Base-by-base conservation (phyloP, 2,888 invertebrate species). In the Meganola albula region DNA sequence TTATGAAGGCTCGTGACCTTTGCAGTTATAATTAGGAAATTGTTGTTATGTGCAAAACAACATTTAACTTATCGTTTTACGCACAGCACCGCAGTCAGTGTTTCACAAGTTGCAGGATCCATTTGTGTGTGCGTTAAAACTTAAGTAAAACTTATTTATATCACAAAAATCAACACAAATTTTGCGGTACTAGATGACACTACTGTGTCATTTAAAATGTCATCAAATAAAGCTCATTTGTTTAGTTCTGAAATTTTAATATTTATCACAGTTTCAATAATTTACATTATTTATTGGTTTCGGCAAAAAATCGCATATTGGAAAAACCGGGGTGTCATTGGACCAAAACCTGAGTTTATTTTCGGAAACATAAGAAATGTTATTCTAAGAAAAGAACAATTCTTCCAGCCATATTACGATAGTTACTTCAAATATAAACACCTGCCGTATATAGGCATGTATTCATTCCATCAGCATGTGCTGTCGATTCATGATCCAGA, bases 321-420 rank as follows among this genome's bases (percentile, higher is more conserved):
- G 92, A 68, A 82, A 20, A 80, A 77, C 28, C 80, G 74, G 51
- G 88, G 88, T 6, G 87, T 92, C 4, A 70, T 74, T 0, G 87
- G 87, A 16, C 85, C 89, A 0, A 63, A 76, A n/a, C 88, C 90
- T 0, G 59, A 60, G n/a, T 88, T 91, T 40, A 89, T 91, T 0
- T 91, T 90, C 49, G 92, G 92, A 0, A 88, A 90, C 39, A 72
- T 91, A 45, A 73, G 73, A 20, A 71, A 80, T 12, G 88, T 90
- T 4, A 76, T 89, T 2, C 78, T 80, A 27, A 74, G 88, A 14
- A 78, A 87, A 48, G 74, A 80, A 18, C 88, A 90, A 38, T 88
- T 92, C 59, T 90, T 90, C 12, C 85, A 90, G 48, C 88, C 88
- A 9, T 85, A 90, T 30, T 82, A 82, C 36, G 88, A 90, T 48